Evolutionary conservation across 64 coral and sea anemone genomes (phyloP), one percentile per base, ranked within the genome.

Genomic region (Montipora efflorescens): DNA sequence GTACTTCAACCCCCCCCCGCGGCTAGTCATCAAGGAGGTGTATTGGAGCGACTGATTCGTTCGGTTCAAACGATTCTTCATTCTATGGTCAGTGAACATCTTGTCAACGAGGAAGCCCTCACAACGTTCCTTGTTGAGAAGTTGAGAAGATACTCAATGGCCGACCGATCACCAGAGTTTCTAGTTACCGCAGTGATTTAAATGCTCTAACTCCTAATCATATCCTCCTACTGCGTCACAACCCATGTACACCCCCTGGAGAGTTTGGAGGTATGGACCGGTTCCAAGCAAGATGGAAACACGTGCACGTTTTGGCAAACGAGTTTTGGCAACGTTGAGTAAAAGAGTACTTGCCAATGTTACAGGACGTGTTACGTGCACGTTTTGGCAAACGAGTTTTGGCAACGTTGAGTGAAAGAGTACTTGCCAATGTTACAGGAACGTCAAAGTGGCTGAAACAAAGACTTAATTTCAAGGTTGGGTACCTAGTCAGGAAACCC

Each of bases 361-460:
- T 89, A 73, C 93, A 90, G 78, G 78, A 94, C 25, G 25, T 25
- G 25, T 25, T 25, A 25, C 25, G 25, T 25, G 25, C 25, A 25
- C 25, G 25, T 25, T 28, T 28, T 36, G 28, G 28, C 28, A 36
- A 36, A 36, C 28, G 28, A 36, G 28, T 36, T 36, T 36, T 36
- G 28, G 28, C 28, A 18, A 58, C 62, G 91, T 67, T 88, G 82
- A 75, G 86, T 84, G 72, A 77, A 78, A 53, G 91, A 93, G 78
- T 88, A 93, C 78, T 76, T 93, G 25, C 83, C 83, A 49, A 88
- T 79, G 74, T 81, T 89, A 61, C 93, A 90, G 78, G 78, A 94
- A 90, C 48, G 25, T 67, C 87, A 90, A 90, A 94, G 81, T 90
- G 93, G 87, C 36, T 94, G 48, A 79, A 90, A n/a, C 67, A 82